Percentiles rank a stretch among this genome's conserved stretches.
These are phyloP conservation scores for Podocnemis expansa DNA, from an alignment of 2,113 vertebrate genomes.

Conservation along the genomic window DNA sequence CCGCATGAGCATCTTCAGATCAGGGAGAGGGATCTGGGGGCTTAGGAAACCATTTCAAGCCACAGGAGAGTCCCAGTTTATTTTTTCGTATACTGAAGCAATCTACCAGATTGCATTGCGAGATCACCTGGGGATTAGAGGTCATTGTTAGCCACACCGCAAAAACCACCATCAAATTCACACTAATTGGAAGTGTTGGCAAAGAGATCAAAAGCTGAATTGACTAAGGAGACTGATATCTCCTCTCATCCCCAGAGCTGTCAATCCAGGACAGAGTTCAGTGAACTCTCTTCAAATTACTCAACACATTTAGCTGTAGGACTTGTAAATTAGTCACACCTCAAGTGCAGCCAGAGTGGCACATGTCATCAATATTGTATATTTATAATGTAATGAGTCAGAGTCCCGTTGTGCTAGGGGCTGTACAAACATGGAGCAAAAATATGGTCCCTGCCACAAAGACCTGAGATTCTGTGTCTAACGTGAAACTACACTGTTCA, in stretches of 20 bases:
- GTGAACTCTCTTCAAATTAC: neutral
- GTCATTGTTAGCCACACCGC: neutral
- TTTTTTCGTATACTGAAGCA: neutral
- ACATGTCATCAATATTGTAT: neutral
- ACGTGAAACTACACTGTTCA: neutral
- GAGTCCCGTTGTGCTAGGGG: neutral
- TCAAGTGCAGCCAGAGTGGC: neutral
- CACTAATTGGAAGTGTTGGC: conserved; percentile 51
- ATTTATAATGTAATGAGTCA: neutral
- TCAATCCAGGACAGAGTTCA: conserved; percentile 39
- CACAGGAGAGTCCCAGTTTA: neutral
- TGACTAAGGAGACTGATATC: conserved; percentile 46
- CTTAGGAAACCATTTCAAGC: neutral
- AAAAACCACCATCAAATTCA: conserved; percentile 58
- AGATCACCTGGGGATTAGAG: conserved; percentile 5
- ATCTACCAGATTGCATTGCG: conserved; percentile 23
- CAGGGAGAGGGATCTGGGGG: neutral
- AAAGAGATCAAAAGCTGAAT: conserved; percentile 47
- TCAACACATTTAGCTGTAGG: neutral
- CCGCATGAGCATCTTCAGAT: neutral
- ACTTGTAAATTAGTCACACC: neutral
- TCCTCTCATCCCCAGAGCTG: neutral
- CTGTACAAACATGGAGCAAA: neutral
- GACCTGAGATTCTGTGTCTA: neutral
- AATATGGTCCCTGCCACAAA: conserved; percentile 9